Evolutionary conservation across 1,140 invertebrate species (phyloP), one percentile per base, ranked within the genome.

Genomic region (Heliothis subflexa): DNA sequence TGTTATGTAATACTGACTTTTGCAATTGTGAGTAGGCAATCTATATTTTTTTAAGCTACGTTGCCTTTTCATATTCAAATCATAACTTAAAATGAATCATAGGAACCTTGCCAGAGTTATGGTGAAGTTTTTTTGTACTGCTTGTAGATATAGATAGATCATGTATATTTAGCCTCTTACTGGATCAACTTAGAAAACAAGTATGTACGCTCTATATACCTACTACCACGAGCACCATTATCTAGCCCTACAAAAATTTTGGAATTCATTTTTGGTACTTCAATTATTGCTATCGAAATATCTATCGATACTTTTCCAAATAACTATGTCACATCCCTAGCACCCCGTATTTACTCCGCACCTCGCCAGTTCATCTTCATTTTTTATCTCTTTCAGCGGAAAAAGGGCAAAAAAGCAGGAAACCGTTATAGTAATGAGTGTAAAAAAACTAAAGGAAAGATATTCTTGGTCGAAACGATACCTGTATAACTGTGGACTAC

Each of bases 311-410:
- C 25, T 74, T 57, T 33, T 64, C 47, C 9, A 14, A 54, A 9
- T 57, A 40, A 33, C 16, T 64, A 33, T 25, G 28, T 55, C 59
- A 64, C 89, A 82, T 78, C 88, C 81, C 90, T 94, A 89, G 25
- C 84, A 83, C 86, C 86, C 84, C 91, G 90, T 93, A 94, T 93
- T 94, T 92, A 93, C 91, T 89, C 90, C 88, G 91, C 88, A 91
- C 90, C 91, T 92, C 90, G 89, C 85, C 91, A 90, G 90, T 94
- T 94, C 91, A 93, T 94, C 92, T 94, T 92, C 91, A 93, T 93
- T 92, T 94, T 94, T 94, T 94, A 92, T 92, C 89, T 92, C 89
- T 90, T 91, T 91, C 87, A 89, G 82, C 89, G 89, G 90, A 89
- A 92, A 93, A 91, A 89, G 90, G 84, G 83, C 82, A 90, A 93